Base-by-base conservation (phyloP, 35 echinoderm and acorn worm species). In the Lytechinus variegatus region DNA sequence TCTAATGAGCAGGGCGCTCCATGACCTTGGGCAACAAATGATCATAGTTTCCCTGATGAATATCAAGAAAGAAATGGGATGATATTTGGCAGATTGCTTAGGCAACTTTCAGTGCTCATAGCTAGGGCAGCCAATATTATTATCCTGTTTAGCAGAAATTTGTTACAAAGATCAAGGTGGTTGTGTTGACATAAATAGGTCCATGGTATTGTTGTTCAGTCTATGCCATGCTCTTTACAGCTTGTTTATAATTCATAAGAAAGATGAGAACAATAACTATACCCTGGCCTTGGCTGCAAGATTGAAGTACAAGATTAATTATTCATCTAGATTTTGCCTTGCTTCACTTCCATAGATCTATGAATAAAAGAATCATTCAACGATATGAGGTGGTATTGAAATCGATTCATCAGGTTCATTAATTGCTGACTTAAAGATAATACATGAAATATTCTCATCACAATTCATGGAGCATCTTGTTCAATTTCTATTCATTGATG, bases 391-490 rank as follows among this genome's bases (percentile, higher is more conserved):
- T 24, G 66, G 66, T 24, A 79, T 24, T 79, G 19, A 79, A 79
- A 79, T 79, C n/a, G 66, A 79, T 79, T 79, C 66, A 79, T 79
- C n/a, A 79, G 21, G 66, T 79, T 79, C n/a, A 79, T 79, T 79
- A 79, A 79, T n/a, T 24, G 14, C 66, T 79, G 66, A 79, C 12
- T 79, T 16, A 24, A 79, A 79, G 19, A 79, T 79, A 16, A 79
- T 24, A 79, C 19, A 79, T 24, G 19, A 24, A 24, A 16, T 71
- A 24, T 4, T 16, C n/a, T 27, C 66, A 79, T 79, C 19, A 24
- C 21, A 16, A 44, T 79, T 79, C 66, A 60, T 60, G 57, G 16
- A 9, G 16, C 10, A 60, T 60, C 33, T 44, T 44, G 33, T 44
- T 44, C 33, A 44, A 44, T 44, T 44, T 44, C 33, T 13, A 58